These are phyloP conservation scores for Eupsilia transversa DNA, from an alignment of 2,888 invertebrate species.

Conservation along the genomic window DNA sequence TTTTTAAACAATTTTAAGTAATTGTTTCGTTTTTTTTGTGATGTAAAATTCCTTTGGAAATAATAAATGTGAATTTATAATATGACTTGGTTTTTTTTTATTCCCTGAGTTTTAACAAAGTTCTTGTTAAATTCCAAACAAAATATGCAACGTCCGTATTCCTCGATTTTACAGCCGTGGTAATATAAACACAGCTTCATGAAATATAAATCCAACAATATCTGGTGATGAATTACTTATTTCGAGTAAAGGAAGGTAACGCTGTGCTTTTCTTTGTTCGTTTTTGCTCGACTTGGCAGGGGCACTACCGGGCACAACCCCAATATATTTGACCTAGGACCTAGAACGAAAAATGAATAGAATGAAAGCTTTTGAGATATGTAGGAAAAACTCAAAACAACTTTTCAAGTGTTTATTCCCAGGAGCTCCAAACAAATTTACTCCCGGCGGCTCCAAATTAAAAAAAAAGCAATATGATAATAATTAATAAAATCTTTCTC, in stretches of 20 bases:
- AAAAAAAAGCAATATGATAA: no score
- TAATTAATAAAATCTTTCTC: no score
- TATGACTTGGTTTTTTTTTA: slow-evolving; percentile 58
- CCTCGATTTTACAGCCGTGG: not conserved
- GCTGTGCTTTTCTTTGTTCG: no score
- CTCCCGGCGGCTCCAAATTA: no score
- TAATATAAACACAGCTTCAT: no score
- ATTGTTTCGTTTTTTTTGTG: slow-evolving; percentile 68
- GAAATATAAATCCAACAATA: not conserved
- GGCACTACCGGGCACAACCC: no score
- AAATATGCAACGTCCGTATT: not conserved
- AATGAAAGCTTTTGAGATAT: not conserved
- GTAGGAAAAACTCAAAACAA: not conserved
- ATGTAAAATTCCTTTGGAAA: slow-evolving; percentile 78
- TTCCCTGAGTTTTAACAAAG: not conserved
- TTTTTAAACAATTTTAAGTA: slow-evolving; percentile 59
- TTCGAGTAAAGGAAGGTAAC: not conserved
- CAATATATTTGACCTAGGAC: not conserved
- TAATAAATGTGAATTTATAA: slow-evolving; percentile 84
- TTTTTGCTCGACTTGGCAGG: no score
- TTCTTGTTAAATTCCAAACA: not conserved
- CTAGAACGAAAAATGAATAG: no score
- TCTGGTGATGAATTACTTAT: not conserved
- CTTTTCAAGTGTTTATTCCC: no score
- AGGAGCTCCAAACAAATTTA: no score